Conservation (phyloP, 2,888 invertebrate genomes). For the Cataglyphis albicans region DNA sequence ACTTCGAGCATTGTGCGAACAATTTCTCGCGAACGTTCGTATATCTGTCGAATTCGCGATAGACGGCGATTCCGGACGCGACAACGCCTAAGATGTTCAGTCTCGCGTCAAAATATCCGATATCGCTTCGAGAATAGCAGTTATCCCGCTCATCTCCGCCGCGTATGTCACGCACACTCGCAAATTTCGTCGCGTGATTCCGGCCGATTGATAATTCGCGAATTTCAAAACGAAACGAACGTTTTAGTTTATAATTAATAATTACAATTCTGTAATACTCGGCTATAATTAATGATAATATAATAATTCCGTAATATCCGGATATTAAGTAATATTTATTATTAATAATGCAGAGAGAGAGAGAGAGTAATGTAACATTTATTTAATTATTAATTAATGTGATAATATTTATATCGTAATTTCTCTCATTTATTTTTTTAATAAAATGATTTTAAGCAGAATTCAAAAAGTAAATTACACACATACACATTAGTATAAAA, state of each 20-base stretch:
- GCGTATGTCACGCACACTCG: neutral
- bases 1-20: slow-evolving; percentile 21
- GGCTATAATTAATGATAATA: slow-evolving; percentile 16
- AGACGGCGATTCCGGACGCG: slow-evolving; percentile 22
- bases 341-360: slow-evolving; percentile 1
- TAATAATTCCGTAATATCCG: slow-evolving; percentile 35
- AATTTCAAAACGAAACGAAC: neutral
- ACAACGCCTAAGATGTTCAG: slow-evolving; percentile 32
- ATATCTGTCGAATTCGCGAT: slow-evolving; percentile 30
- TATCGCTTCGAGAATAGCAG: slow-evolving; percentile 8
- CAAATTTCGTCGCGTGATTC: slow-evolving; percentile 18
- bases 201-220: slow-evolving; percentile 24
- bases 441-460: neutral
- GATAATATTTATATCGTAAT: slow-evolving; percentile 4
- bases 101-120: slow-evolving; percentile 15
- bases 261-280: slow-evolving; percentile 28
- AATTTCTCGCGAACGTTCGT: slow-evolving; percentile 54
- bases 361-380: neutral
- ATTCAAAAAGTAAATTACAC: neutral
- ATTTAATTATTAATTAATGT: neutral
- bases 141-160: neutral
- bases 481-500: neutral
- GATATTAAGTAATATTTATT: slow-evolving; percentile 29
- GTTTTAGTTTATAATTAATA: slow-evolving; percentile 40
- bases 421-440: neutral